Conservation (phyloP, 1,140 invertebrate species). For the Dermatophagoides farinae region DNA sequence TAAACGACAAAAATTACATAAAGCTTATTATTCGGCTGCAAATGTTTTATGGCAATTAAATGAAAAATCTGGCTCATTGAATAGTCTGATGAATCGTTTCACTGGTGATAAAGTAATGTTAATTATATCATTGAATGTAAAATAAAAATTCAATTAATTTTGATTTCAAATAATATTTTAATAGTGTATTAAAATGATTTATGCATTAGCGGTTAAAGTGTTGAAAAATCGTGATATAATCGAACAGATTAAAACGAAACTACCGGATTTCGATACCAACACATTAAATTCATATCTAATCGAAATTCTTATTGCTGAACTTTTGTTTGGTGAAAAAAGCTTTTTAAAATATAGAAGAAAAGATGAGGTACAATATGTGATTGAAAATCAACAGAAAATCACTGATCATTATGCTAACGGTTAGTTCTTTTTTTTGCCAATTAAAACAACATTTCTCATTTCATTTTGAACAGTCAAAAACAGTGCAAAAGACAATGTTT, state of each 20-base stretch:
- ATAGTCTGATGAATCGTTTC: background rate
- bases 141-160: background rate
- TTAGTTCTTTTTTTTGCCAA: constrained; percentile 6
- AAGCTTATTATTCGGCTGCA: background rate
- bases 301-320: constrained; percentile 51
- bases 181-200: constrained; percentile 45
- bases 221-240: constrained; percentile 42
- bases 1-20: background rate
- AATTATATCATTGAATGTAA: no score
- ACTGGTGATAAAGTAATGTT: constrained; percentile 3
- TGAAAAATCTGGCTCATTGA: background rate
- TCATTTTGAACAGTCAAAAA: no score
- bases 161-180: constrained; percentile 26
- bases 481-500: background rate
- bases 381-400: constrained; percentile 34
- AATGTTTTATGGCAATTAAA: background rate
- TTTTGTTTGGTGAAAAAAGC: constrained; percentile 50
- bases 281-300: constrained; percentile 45
- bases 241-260: constrained; percentile 30
- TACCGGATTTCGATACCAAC: constrained; percentile 36
- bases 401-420: constrained; percentile 13
- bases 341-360: constrained; percentile 35
- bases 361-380: constrained; percentile 44
- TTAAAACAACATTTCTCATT: background rate
- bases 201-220: constrained; percentile 46